Base-by-base conservation (phyloP, 92 coral and sea anemone genomes). In the Parazoanthus darwini region DNA sequence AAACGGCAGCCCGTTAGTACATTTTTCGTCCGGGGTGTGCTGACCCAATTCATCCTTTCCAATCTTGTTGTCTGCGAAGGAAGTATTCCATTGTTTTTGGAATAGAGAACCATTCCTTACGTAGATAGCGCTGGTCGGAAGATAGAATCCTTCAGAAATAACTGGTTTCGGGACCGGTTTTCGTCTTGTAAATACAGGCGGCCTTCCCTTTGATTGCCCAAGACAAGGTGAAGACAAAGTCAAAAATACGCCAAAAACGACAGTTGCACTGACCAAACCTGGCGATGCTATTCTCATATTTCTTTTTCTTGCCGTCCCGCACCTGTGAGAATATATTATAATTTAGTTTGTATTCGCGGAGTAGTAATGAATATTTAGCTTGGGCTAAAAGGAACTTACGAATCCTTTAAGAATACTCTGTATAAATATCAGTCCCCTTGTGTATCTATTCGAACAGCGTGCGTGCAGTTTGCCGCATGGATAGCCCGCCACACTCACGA, bases 11-110 rank as follows among this genome's bases (percentile, higher is more conserved):
- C 99, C 98, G 9, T 23, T 87, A 5, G 63, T 48, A 83, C 99
- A 97, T 72, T 93, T 96, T 68, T 97, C 97, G 82, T 97, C 99
- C 25, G 96, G 89, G 13, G 94, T 88, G 59, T 63, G 82, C 42
- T 78, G 77, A 20, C 93, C 88, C 38, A 93, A 83, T 42, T 95
- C 91, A 29, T 86, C 90, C 14, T 42, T 82, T 2, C 46, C 90
- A 9, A 92, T 86, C 50, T 66, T 87, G 20, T 80, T 89, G n/a
- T 94, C 94, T 5, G 91, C 76, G 77, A 81, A 74, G 54, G 90
- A 79, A 8, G 78, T 46, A 78, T 82, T 92, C 85, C 72, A 77
- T 73, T 68, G 79, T 22, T 65, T n/a, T 23, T 79, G 70, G 29
- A 81, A 77, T 44, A 56, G 73, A 25, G 89, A 66, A 7, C 67